phyloP scores from a whole-genome alignment of 2,797 vertebrate species.

The Ctenopoma multispine region DNA sequence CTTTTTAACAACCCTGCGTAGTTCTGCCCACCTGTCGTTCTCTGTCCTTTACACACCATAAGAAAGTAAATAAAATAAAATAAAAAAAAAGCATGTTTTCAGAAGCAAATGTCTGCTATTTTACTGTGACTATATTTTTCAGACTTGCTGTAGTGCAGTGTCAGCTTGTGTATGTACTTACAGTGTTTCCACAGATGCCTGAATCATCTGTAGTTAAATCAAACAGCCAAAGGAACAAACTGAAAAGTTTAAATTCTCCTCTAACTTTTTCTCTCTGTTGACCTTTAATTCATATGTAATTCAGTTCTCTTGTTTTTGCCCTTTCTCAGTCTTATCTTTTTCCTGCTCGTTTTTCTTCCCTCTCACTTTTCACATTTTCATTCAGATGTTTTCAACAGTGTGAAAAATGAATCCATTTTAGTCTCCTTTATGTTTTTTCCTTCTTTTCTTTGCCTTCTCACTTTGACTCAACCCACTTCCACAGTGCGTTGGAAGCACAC shows the following conservation, averaged over 20 bases:
- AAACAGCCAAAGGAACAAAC: constrained; percentile 6
- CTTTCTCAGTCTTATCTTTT: constrained; percentile 52
- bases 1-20: no score
- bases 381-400: constrained; percentile 36
- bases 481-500: constrained; percentile 22
- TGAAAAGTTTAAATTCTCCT: constrained; percentile 43
- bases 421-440: neutral
- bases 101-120: no score
- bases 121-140: neutral
- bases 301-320: constrained; percentile 29
- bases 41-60: neutral
- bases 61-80: no score
- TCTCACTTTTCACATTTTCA: constrained; percentile 44
- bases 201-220: constrained; percentile 13
- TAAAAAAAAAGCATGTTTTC: no score
- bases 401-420: constrained; percentile 51
- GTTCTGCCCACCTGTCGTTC: no score
- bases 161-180: constrained; percentile 18
- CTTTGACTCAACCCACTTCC: constrained; percentile 35
- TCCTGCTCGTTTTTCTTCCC: constrained; percentile 47
- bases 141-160: neutral
- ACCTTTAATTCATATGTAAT: constrained; percentile 54
- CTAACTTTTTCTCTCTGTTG: constrained; percentile 36
- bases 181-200: constrained; percentile 25
- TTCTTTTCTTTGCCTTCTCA: constrained; percentile 15